Base-by-base conservation (phyloP, 2,113 vertebrate species). In the Larimichthys crocea region DNA sequence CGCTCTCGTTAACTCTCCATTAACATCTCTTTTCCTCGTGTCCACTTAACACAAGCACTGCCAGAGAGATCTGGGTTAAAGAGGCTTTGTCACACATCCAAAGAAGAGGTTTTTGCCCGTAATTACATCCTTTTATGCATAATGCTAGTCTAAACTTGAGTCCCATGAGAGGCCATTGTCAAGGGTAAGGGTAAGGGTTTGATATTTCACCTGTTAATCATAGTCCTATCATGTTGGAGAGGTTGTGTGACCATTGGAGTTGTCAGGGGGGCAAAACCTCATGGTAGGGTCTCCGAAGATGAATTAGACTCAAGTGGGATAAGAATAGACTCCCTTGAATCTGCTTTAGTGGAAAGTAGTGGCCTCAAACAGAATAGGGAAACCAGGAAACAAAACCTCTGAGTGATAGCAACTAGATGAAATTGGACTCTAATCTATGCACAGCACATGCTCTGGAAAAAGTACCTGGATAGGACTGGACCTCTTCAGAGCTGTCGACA, bases 1-100 rank as follows among this genome's bases (percentile, higher is more conserved):
- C 84, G 84, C 82, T 82, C 86, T 89, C 60, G 81, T 92, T 91
- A 90, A 76, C 69, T 81, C 76, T 71, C 83, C 84, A 92, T 92
- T 93, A 88, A 73, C 64, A n/a, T 55, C 55, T 74, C 61, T 67
- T 40, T 62, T 55, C 67, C 69, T 82, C 50, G 1, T 46, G 79
- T 70, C 89, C 88, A 88, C 86, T 91, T 62, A 74, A 78, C 82
- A 73, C 60, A 56, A 82, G 80, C 31, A 26, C 56, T 49, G 44
- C 29, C 49, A 48, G 53, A 74, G 77, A 73, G 56, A 57, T 52
- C 42, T 49, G 56, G 44, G 40, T 85, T 74, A 64, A 31, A 86
- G 48, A 81, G 70, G 72, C 74, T 82, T 59, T 73, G 74, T 83
- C 81, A 83, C 84, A 82, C 70, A 84, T 88, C 69, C 46, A 60